Base-by-base conservation (phyloP, 2,888 invertebrate genomes). In the Brenthis ino region DNA sequence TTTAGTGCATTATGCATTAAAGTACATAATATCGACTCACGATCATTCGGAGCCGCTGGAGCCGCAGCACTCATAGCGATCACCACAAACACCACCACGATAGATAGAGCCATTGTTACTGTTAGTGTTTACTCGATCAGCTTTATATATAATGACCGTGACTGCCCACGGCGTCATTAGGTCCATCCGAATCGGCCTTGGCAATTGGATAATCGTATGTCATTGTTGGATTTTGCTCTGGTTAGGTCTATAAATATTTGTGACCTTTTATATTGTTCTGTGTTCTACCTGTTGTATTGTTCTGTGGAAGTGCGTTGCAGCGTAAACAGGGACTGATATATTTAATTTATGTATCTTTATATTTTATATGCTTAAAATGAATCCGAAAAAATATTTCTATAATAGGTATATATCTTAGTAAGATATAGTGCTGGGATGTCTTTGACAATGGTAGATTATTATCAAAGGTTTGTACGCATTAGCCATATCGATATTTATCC, bases 81-180 rank as follows among this genome's bases (percentile, higher is more conserved):
- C 33, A 78, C 76, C 76, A 76, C 75, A 66, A 85, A 75, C 76
- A 80, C 80, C 83, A 87, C 81, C 74, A 89, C 80, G 75, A 79
- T 80, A 73, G 76, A 80, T 71, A 82, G 76, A 72, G 76, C 77
- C 91, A 91, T 91, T 77, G 80, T 78, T 78, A 75, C 73, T 71
- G 71, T 47, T 67, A 28, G 28, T 71, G 80, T 85, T 80, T 80
- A 80, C 81, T 75, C 77, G 79, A 86, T 78, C 83, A 77, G 85
- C 85, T 84, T 86, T 90, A 89, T 91, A 91, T 91, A 90, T 79
- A 75, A 72, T 80, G 88, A 80, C 87, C 85, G 80, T 88, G 85
- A 76, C 82, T 85, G 84, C 91, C 91, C 86, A 91, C 91, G 71
- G 79, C 74, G 80, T 85, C 82, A 86, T 89, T 87, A 87, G 77